These are phyloP conservation scores for Hemicentrotus pulcherrimus DNA, from an alignment of 35 echinoderm and acorn worm genomes.

Conservation along the genomic window DNA sequence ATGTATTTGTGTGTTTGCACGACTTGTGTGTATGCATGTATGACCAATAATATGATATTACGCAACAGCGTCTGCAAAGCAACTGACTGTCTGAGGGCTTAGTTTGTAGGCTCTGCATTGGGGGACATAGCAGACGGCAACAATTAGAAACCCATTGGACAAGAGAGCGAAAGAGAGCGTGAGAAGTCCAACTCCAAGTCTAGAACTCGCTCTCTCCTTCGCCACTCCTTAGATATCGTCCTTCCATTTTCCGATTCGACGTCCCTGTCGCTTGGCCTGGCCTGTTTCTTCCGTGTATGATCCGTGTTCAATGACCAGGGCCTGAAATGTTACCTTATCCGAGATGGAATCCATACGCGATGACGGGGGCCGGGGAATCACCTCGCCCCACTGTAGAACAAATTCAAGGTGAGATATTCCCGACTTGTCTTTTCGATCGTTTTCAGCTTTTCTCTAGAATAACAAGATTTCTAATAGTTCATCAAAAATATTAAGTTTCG, in stretches of 20 bases:
- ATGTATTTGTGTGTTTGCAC: conserved; percentile 38
- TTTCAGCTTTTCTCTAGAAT: no score
- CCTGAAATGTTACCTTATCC: conserved; percentile 28
- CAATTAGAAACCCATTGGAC: conserved; percentile 32
- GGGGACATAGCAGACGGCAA: not conserved
- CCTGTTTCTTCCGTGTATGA: not conserved
- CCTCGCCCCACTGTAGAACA: conserved; percentile 24
- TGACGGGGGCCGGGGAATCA: conserved; percentile 30
- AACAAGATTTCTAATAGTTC: no score
- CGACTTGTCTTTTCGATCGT: not conserved
- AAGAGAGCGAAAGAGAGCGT: not conserved
- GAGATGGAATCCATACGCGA: conserved; percentile 34
- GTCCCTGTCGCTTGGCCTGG: not conserved
- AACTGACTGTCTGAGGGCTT: conserved; percentile 4
- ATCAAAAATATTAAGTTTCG: no score
- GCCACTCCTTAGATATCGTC: not conserved
- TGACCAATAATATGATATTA: conserved; percentile 47
- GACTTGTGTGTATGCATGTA: conserved; percentile 47
- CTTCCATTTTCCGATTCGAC: not conserved
- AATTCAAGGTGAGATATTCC: not conserved
- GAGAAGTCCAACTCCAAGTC: conserved; percentile 39
- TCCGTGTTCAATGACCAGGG: conserved; percentile 1
- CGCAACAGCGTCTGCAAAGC: conserved; percentile 42
- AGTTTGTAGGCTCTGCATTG: not conserved
- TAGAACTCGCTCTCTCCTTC: not conserved